These are phyloP conservation scores for Antechinus stuartii DNA, from an alignment of 2,113 vertebrate species.

Conservation along the genomic window DNA sequence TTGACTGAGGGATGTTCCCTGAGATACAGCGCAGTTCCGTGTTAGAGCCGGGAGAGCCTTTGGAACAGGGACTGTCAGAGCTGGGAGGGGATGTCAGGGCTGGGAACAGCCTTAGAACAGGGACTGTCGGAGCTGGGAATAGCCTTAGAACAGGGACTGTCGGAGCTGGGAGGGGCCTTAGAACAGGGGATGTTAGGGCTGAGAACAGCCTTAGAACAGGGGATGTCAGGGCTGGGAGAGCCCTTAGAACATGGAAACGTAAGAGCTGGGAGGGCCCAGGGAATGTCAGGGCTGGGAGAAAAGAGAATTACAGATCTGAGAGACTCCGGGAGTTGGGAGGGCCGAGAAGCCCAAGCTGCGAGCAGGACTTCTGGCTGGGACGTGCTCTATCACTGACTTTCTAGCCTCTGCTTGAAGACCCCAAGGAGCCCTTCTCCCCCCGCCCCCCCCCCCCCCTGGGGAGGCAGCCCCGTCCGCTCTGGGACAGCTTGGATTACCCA, in stretches of 20 bases:
- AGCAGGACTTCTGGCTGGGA: background rate
- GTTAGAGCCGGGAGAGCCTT: background rate
- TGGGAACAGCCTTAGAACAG: background rate
- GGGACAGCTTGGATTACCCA: background rate
- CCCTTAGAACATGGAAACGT: too few species aligned
- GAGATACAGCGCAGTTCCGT: background rate
- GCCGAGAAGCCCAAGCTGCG: background rate
- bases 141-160: too few species aligned
- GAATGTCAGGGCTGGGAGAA: too few species aligned
- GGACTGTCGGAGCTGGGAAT: background rate
- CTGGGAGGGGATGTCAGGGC: background rate
- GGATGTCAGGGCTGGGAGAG: too few species aligned
- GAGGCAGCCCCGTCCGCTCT: background rate
- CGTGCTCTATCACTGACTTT: background rate
- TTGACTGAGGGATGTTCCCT: background rate
- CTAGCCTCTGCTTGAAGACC: background rate
- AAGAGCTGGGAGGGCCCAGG: too few species aligned
- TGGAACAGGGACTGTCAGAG: background rate
- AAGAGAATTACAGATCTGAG: too few species aligned
- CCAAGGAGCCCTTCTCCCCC: too few species aligned
- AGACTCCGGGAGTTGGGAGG: background rate
- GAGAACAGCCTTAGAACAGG: too few species aligned
- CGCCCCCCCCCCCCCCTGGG: accelerated
- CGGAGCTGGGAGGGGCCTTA: too few species aligned
- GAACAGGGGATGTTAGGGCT: too few species aligned